Percentiles rank a stretch among this genome's conserved stretches.
Evolutionary conservation across 2,113 vertebrate species (phyloP).

Genomic region (Thunnus maccoyii): DNA sequence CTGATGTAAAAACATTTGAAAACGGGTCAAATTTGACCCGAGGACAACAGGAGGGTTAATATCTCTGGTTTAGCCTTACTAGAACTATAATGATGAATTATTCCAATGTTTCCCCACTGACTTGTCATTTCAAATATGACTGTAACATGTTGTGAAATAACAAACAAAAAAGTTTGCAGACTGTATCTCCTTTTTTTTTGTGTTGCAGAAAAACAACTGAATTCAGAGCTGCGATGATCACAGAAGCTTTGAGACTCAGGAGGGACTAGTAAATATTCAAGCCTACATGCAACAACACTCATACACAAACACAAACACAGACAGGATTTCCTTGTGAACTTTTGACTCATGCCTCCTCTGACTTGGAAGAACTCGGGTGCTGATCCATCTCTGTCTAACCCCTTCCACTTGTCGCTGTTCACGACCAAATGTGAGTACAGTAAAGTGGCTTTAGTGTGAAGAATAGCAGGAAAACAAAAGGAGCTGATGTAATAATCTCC

Average conservation of each 20-base stretch:
- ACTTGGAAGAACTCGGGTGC: slow-evolving; percentile 19
- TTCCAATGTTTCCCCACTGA: neutral
- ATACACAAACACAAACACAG: neutral
- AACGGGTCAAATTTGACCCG: too few relatives aligned
- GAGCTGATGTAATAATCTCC: slow-evolving; percentile 14
- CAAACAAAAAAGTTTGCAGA: neutral
- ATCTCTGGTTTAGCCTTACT: neutral
- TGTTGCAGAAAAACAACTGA: neutral
- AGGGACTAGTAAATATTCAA: slow-evolving; percentile 13
- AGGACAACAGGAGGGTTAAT: neutral
- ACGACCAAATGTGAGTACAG: slow-evolving; percentile 1
- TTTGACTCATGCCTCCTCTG: neutral
- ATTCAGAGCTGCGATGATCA: neutral
- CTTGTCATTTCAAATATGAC: neutral
- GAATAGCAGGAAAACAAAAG: slow-evolving; percentile 9
- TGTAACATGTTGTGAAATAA: neutral
- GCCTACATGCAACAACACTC: neutral
- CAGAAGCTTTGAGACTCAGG: neutral
- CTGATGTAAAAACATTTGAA: too few relatives aligned
- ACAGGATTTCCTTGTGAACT: slow-evolving; percentile 20
- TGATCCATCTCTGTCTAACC: slow-evolving; percentile 27
- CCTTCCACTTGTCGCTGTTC: slow-evolving; percentile 40
- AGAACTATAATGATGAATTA: neutral
- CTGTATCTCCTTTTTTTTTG: neutral
- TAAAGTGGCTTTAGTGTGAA: slow-evolving; percentile 42